Percentiles rank a stretch among this genome's conserved stretches.
Conservation (phyloP, 2,888 invertebrate species). For the Plusia festucae region DNA sequence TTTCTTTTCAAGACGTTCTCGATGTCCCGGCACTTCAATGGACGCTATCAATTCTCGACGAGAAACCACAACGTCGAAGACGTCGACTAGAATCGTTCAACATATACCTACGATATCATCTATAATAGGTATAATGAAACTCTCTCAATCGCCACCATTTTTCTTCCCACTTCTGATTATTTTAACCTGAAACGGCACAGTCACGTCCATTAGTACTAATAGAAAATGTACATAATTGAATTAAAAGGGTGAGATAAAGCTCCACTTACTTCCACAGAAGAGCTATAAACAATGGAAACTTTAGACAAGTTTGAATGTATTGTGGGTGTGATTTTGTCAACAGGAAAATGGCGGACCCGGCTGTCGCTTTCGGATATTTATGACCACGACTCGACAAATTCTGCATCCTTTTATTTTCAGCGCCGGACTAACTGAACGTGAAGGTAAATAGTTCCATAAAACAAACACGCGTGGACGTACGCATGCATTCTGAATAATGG, state of each 20-base stretch:
- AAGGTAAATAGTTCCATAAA: slow-evolving; percentile 76
- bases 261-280: slow-evolving; percentile 73
- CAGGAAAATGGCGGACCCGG: slow-evolving; percentile 87
- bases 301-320: slow-evolving; percentile 86
- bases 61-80: slow-evolving; percentile 52
- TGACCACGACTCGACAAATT: slow-evolving; percentile 83
- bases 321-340: slow-evolving; percentile 87
- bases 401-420: slow-evolving; percentile 83
- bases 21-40: slow-evolving; percentile 69
- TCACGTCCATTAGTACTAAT: slow-evolving; percentile 62
- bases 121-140: slow-evolving; percentile 36
- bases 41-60: slow-evolving; percentile 73
- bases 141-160: slow-evolving; percentile 29
- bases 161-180: slow-evolving; percentile 29
- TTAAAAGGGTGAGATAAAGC: slow-evolving; percentile 70
- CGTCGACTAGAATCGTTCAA: slow-evolving; percentile 38
- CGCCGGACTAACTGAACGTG: slow-evolving; percentile 75
- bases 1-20: slow-evolving; percentile 77
- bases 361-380: slow-evolving; percentile 85
- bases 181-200: slow-evolving; percentile 43
- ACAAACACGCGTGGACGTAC: slow-evolving; percentile 65
- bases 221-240: slow-evolving; percentile 67
- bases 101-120: slow-evolving; percentile 47
- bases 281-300: slow-evolving; percentile 84
- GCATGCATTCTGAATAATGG: slow-evolving; percentile 36